Percentiles rank a stretch among this genome's conserved stretches.
Evolutionary conservation across 2,888 invertebrate species (phyloP).

Genomic region (Nebria brevicollis): DNA sequence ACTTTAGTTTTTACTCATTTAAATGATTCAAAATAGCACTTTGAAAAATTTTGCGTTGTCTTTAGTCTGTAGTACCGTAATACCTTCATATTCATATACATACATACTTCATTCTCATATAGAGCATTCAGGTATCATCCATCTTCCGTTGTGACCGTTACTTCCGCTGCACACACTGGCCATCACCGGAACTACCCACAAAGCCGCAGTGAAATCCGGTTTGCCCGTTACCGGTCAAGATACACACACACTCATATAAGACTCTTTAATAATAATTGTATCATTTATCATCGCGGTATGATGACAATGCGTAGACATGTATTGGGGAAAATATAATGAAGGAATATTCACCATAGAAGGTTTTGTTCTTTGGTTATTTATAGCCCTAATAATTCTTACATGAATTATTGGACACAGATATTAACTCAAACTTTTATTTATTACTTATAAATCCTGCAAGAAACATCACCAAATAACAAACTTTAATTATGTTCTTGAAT

Average conservation of each 20-base stretch:
- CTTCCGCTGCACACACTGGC: constrained; percentile 49
- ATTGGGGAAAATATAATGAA: constrained; percentile 26
- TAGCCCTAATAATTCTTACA: not conserved
- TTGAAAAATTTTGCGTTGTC: not conserved
- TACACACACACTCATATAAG: constrained; percentile 17
- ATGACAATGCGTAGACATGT: constrained; percentile 10
- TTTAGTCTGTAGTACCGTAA: not conserved
- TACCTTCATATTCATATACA: not conserved
- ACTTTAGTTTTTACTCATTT: not conserved
- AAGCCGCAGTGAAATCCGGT: constrained; percentile 55
- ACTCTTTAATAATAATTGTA: constrained; percentile 28
- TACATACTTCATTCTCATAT: constrained; percentile 14
- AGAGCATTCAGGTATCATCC: constrained; percentile 49
- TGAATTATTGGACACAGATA: not conserved
- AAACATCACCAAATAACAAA: no score
- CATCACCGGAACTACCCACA: constrained; percentile 55
- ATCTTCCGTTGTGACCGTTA: constrained; percentile 51
- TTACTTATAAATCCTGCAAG: no score
- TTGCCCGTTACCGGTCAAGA: constrained; percentile 14
- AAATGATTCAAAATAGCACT: not conserved
- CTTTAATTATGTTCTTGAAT: no score
- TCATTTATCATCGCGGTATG: constrained; percentile 35
- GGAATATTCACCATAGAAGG: constrained; percentile 7
- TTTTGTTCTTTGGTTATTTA: constrained; percentile 17
- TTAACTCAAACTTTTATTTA: not conserved